A percentile compares a stretch with the other conserved stretches of the same genome.
Evolutionary conservation across 2,888 invertebrate genomes (phyloP).

Genomic region (Dascillus cervinus): DNA sequence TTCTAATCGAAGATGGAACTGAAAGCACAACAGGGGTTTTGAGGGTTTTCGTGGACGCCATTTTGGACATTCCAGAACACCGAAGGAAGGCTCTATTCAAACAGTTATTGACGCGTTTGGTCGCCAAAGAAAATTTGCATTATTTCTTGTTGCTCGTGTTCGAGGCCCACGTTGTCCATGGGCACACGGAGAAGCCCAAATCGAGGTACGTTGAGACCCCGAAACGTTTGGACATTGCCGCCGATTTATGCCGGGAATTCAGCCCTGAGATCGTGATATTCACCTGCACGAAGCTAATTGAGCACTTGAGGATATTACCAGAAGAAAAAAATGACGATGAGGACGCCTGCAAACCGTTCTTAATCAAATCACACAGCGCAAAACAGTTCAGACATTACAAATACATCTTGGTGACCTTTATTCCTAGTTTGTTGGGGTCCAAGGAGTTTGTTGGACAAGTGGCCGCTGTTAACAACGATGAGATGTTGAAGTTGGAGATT

Average conservation of each 20-base stretch:
- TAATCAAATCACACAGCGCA: conserved; percentile 55
- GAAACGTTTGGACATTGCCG: conserved; percentile 58
- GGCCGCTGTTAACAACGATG: conserved; percentile 45
- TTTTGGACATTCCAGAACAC: conserved; percentile 90
- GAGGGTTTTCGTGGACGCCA: conserved; percentile 84
- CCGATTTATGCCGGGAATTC: conserved; percentile 61
- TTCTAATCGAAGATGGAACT: conserved; percentile 46
- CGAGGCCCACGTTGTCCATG: conserved; percentile 60
- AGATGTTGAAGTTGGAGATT: conserved; percentile 48
- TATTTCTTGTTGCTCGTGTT: conserved; percentile 63
- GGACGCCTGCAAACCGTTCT: conserved; percentile 44
- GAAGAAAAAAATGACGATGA: conserved; percentile 49
- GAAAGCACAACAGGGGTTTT: conserved; percentile 54
- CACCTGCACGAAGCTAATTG: conserved; percentile 58
- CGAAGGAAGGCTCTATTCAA: conserved; percentile 73
- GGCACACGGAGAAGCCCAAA: conserved; percentile 42
- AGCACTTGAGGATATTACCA: conserved; percentile 60
- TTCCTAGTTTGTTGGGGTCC: conserved; percentile 61
- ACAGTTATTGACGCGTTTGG: conserved; percentile 69
- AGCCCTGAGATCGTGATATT: conserved; percentile 53
- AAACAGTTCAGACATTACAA: conserved; percentile 80
- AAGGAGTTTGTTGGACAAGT: conserved; percentile 61
- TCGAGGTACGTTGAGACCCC: conserved; percentile 35
- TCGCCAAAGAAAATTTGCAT: conserved; percentile 58
- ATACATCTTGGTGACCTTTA: conserved; percentile 68